A percentile compares a stretch with the other conserved stretches of the same genome.
These are phyloP conservation scores for Phaenicophaeus curvirostris DNA, from an alignment of 2,797 vertebrate genomes.

Conservation along the genomic window DNA sequence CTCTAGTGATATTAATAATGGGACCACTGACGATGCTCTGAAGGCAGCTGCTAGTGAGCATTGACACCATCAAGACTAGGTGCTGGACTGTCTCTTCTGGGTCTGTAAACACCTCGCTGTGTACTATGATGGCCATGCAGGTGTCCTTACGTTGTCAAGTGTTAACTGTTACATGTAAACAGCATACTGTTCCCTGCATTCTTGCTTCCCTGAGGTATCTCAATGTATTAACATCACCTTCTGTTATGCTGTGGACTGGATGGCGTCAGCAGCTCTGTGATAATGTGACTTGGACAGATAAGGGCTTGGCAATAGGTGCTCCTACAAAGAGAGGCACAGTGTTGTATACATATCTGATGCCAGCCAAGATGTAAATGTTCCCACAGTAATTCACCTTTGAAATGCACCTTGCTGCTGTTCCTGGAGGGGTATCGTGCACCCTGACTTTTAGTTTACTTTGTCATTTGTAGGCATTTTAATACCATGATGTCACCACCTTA, in stretches of 20 bases:
- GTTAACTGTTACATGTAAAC: not conserved
- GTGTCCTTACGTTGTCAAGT: not conserved
- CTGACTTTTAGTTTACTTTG: not conserved
- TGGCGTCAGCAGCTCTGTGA: not conserved
- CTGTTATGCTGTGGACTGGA: rapidly evolving
- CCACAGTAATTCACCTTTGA: not conserved
- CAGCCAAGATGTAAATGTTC: not conserved
- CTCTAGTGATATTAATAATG: not conserved
- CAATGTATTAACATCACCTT: not conserved
- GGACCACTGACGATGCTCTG: not conserved
- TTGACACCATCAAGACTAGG: not conserved
- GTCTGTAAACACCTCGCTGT: not conserved
- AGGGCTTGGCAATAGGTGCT: not conserved
- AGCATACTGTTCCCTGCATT: not conserved
- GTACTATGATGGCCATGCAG: not conserved
- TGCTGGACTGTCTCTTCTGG: not conserved
- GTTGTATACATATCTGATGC: not conserved
- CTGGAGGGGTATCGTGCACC: rapidly evolving
- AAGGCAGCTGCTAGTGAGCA: not conserved
- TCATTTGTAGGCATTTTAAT: not conserved
- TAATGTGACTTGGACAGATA: not conserved
- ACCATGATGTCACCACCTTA: not conserved
- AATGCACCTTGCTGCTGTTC: not conserved
- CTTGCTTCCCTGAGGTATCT: not conserved
- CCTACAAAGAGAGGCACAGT: not conserved